Evolutionary conservation across 2,113 vertebrate species (phyloP).

Genomic region (Scartelaos histophorus): DNA sequence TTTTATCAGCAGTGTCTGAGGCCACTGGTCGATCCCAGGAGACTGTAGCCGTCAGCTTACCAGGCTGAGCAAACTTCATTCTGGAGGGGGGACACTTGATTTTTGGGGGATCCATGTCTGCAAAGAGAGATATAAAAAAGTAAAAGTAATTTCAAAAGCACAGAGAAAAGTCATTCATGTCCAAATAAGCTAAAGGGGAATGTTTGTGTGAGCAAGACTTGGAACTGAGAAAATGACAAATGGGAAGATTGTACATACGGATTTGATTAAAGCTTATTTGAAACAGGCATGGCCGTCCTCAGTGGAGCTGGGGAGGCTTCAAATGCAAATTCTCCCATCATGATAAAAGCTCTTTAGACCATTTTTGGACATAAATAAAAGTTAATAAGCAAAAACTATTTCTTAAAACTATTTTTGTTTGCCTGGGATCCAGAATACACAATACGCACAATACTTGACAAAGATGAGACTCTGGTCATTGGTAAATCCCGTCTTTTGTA

Average conservation of each 20-base stretch:
- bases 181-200: not conserved
- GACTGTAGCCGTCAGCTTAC: slow-evolving; percentile 84
- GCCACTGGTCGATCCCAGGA: slow-evolving; percentile 88
- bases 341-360: not conserved
- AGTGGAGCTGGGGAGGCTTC: not conserved
- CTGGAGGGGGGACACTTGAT: slow-evolving; percentile 90
- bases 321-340: not conserved
- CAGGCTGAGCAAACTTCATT: slow-evolving; percentile 88
- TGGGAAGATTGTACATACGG: not conserved
- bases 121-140: not conserved
- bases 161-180: not conserved
- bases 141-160: slow-evolving; percentile 13
- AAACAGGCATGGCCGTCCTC: not conserved
- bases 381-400: no score
- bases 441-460: no score
- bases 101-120: slow-evolving; percentile 92
- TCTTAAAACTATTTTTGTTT: no score
- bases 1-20: slow-evolving; percentile 87
- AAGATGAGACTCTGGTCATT: no score
- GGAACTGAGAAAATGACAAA: not conserved
- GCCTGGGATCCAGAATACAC: no score
- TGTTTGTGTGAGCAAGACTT: not conserved
- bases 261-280: not conserved
- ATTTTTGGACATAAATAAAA: no score
- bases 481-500: no score